phyloP scores from a whole-genome alignment of 2,797 vertebrate genomes.

The Centropyge bicolor region DNA sequence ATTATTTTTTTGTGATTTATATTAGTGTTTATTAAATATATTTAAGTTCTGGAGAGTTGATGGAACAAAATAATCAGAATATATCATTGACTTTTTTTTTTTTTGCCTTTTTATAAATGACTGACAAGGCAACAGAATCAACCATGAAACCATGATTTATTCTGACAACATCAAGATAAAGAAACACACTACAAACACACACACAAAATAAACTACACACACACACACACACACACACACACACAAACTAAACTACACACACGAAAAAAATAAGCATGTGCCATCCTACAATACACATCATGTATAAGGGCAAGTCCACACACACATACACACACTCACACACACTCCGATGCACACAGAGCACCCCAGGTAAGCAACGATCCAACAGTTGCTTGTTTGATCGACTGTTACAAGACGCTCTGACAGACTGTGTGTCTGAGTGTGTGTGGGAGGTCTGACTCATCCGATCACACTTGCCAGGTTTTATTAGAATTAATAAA shows the following conservation, averaged over 20 bases:
- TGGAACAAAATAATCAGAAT: neutral
- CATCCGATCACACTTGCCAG: constrained; percentile 60
- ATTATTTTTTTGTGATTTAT: neutral
- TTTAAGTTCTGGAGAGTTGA: neutral
- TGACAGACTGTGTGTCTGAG: constrained; percentile 24
- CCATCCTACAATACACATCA: no score
- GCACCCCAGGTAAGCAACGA: neutral
- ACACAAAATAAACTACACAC: neutral
- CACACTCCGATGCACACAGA: neutral
- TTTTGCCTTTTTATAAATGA: neutral
- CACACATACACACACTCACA: neutral
- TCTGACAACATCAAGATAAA: neutral
- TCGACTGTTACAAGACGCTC: constrained; percentile 28
- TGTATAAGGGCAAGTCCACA: no score
- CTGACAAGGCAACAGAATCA: neutral
- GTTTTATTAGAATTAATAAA: constrained; percentile 70
- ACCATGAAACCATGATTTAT: neutral
- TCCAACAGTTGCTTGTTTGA: constrained; percentile 20
- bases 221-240: neutral
- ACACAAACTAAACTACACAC: neutral
- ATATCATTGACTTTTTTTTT: no score
- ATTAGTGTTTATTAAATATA: neutral
- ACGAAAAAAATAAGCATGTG: no score
- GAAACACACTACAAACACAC: neutral
- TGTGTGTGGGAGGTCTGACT: constrained; percentile 70